phyloP scores from a whole-genome alignment of 2,888 invertebrate species.

The Tetranychus truncatus region DNA sequence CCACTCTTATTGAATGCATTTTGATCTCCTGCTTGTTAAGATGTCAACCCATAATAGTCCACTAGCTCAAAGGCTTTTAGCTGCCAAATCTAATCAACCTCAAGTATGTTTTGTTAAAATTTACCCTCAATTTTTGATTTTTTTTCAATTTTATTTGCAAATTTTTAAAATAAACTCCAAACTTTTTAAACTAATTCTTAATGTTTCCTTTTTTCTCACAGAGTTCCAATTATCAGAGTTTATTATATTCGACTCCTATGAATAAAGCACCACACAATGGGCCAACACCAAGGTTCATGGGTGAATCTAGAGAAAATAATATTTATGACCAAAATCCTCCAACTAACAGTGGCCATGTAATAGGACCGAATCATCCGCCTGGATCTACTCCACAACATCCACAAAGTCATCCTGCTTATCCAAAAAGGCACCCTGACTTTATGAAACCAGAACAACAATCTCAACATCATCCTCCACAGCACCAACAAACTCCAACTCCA shows the following conservation, averaged over 20 bases:
- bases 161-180: too few relatives aligned
- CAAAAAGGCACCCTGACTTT: constrained; percentile 29
- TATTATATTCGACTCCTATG: not conserved
- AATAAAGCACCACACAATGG: not conserved
- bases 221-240: not conserved
- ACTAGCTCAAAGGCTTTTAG: constrained; percentile 5
- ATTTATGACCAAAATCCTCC: not conserved
- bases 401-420: constrained; percentile 23
- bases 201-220: not conserved
- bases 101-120: not conserved
- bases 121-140: not conserved
- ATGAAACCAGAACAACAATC: constrained; percentile 32
- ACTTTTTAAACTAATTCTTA: too few relatives aligned
- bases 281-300: not conserved
- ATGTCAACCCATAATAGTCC: constrained; percentile 10
- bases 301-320: not conserved
- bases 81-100: not conserved
- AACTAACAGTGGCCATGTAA: not conserved
- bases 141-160: too few relatives aligned
- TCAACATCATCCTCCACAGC: not conserved
- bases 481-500: not conserved
- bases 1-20: not conserved
- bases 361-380: not conserved
- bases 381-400: not conserved
- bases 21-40: not conserved